Percentiles rank a stretch among this genome's conserved stretches.
Evolutionary conservation across 2,797 vertebrate genomes (phyloP).

Genomic region (Tapera naevia): DNA sequence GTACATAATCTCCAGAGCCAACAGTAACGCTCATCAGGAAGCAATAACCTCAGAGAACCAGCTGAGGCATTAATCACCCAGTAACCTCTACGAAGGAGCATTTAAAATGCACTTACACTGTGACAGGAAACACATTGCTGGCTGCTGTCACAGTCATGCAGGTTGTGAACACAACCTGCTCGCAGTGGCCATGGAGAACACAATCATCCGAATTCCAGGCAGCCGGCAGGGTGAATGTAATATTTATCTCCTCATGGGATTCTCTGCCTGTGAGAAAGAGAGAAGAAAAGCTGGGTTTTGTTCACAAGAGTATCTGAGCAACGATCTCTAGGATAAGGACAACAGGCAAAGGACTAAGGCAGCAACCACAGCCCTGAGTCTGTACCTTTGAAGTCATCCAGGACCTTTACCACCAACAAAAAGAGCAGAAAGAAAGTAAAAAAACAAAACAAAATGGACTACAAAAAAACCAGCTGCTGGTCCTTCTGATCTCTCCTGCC

Average conservation of each 20-base stretch:
- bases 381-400: neutral
- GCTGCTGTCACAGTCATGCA: slow-evolving; percentile 95
- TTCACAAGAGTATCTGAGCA: slow-evolving; percentile 10
- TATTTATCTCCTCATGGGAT: slow-evolving; percentile 96
- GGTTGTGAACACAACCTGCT: slow-evolving; percentile 95
- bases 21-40: neutral
- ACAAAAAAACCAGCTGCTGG: neutral
- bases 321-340: neutral
- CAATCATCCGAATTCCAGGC: slow-evolving; percentile 97
- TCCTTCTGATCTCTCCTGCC: neutral
- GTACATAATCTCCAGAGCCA: fast-evolving
- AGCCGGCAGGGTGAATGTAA: slow-evolving; percentile 93
- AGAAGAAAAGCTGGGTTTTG: neutral
- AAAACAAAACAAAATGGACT: neutral
- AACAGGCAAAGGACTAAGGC: neutral
- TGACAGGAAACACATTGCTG: slow-evolving; percentile 91
- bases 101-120: slow-evolving; percentile 85
- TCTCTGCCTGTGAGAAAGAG: slow-evolving; percentile 84
- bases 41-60: neutral
- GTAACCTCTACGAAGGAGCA: neutral
- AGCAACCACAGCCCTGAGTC: neutral
- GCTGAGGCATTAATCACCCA: neutral
- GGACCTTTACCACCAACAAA: neutral
- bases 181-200: slow-evolving; percentile 92
- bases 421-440: neutral